These are phyloP conservation scores for Crotalus viridis DNA, from an alignment of 2,113 vertebrate genomes.

Conservation along the genomic window DNA sequence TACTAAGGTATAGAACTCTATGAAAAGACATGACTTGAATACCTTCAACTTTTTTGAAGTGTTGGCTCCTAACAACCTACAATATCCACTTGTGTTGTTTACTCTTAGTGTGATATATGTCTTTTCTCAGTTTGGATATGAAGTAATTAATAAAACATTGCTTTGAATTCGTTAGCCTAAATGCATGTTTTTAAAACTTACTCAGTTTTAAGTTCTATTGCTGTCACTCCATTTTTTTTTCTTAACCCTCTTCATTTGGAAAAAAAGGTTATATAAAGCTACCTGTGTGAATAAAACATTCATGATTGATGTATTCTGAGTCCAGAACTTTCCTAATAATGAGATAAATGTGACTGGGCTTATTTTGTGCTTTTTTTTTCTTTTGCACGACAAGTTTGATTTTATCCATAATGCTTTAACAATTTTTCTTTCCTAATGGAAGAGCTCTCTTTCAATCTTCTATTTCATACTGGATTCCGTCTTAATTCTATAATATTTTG, in stretches of 20 bases:
- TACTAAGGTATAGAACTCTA: background rate
- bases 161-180: background rate
- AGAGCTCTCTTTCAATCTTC: background rate
- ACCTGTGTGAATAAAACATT: background rate
- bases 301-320: background rate
- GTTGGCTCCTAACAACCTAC: background rate
- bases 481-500: background rate
- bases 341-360: background rate
- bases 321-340: background rate
- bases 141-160: background rate
- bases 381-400: background rate
- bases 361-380: background rate
- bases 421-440: background rate
- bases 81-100: background rate
- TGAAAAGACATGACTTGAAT: background rate
- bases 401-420: background rate
- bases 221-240: background rate
- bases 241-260: background rate
- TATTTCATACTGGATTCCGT: background rate
- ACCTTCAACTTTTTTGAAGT: background rate
- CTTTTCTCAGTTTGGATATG: background rate
- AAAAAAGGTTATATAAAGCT: background rate
- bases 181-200: background rate
- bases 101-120: background rate
- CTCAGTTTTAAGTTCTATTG: background rate